Base-by-base conservation (phyloP, 1,140 invertebrate genomes). In the Homarus americanus region DNA sequence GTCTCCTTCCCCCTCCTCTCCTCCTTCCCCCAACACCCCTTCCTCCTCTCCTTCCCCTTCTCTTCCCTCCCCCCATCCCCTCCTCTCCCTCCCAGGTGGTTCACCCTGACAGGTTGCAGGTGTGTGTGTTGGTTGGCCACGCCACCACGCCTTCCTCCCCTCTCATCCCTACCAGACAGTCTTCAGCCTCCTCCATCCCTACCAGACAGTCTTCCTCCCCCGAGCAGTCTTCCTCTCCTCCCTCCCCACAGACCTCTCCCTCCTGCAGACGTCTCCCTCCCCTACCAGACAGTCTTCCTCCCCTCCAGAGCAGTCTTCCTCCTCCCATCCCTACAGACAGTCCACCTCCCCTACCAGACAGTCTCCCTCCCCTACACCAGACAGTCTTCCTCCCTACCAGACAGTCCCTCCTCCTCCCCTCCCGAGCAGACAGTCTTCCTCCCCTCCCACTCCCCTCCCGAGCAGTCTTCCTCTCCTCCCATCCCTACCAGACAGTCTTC, bases 71-170 rank as follows among this genome's bases (percentile, higher is more conserved):
- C 63, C 24, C 63, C 63, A 24, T 32, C 63, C 28, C 1, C 5
- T 9, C 28, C 9, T 9, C 4, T 32, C 63, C 58, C 63, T 28
- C 17, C 7, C 63, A 69, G 63, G 63, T 69, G 63, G 63, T 69
- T 69, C 63, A 69, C n/a, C 63, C 63, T 69, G 63, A 24, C 63
- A 28, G 63, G 63, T 69, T 69, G 63, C 28, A 32, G n/a, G 63
- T 69, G 63, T 69, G n/a, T 32, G 63, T 17, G n/a, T 69, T 58
- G 53, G 53, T 20, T 58, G 53, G 53, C 53, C 1, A 24, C 53
- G 24, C 24, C 12, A 58, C 53, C 53, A 58, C 53, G 53, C 53
- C 53, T 58, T 15, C 53, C 17, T 20, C 53, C 53, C 17, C 44
- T 17, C 9, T 17, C 1, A 0, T 49, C 44, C 58, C 20, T 17